These are phyloP conservation scores for Leptura quadrifasciata DNA, from an alignment of 2,888 invertebrate genomes.

Conservation along the genomic window DNA sequence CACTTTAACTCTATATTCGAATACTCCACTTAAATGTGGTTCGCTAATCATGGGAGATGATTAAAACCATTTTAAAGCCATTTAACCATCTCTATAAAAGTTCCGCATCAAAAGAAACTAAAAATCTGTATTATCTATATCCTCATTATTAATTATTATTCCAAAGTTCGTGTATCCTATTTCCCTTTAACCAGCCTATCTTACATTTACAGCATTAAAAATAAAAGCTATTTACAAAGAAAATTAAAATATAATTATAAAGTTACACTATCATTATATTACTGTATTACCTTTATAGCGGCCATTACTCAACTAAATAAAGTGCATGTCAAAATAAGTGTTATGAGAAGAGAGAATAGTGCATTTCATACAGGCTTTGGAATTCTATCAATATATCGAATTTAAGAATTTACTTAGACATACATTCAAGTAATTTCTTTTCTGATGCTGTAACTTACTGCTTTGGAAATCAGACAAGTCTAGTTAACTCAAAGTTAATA, in stretches of 20 bases:
- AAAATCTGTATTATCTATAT: too few species aligned
- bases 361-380: constrained; percentile 33
- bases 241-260: constrained; percentile 1
- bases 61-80: too few species aligned
- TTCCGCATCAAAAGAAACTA: too few species aligned
- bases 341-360: constrained; percentile 21
- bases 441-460: too few species aligned
- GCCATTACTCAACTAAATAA: constrained; percentile 19
- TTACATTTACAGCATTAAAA: neutral
- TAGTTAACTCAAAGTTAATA: too few species aligned
- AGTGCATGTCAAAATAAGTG: constrained; percentile 32
- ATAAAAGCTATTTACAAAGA: constrained; percentile 24
- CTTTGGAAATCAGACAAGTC: too few species aligned
- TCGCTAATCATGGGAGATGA: too few species aligned
- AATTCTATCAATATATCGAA: neutral
- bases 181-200: neutral
- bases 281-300: constrained; percentile 26
- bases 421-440: neutral
- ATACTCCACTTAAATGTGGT: too few species aligned
- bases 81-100: too few species aligned
- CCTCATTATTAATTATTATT: neutral
- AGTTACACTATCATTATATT: constrained; percentile 10
- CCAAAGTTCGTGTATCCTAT: neutral
- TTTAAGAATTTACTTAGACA: constrained; percentile 28
- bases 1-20: too few species aligned